Evolutionary conservation across 2,888 invertebrate genomes (phyloP).

Genomic region (Pachymerium ferrugineum): DNA sequence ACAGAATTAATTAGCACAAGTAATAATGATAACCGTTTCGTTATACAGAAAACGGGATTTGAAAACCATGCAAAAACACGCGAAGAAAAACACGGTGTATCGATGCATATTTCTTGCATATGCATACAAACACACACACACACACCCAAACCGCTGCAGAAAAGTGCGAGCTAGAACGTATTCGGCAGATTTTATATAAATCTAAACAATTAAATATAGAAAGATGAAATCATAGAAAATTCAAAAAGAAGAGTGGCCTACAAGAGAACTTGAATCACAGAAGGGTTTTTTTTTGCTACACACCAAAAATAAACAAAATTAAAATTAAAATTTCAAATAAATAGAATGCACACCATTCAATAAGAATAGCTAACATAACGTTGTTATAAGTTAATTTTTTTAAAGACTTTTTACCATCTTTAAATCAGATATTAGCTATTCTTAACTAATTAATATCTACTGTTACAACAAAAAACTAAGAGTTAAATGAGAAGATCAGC

Average conservation of each 20-base stretch:
- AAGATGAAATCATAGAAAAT: conserved; percentile 10
- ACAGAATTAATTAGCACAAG: conserved; percentile 4
- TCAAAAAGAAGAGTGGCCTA: conserved; percentile 7
- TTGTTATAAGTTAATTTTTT: background rate
- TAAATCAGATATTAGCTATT: background rate
- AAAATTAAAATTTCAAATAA: background rate
- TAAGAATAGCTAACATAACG: background rate
- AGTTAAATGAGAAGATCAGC: conserved; percentile 7
- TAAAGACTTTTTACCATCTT: background rate
- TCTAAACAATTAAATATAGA: background rate
- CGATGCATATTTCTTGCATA: conserved; percentile 21
- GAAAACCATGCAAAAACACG: conserved; percentile 21
- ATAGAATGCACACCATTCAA: conserved; percentile 16
- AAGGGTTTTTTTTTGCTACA: conserved; percentile 18
- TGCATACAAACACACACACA: conserved; percentile 1
- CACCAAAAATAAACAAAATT: conserved; percentile 19
- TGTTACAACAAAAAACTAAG: conserved; percentile 7
- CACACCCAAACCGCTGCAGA: conserved; percentile 23
- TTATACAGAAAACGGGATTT: background rate
- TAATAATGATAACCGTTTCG: conserved; percentile 10
- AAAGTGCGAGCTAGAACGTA: conserved; percentile 27
- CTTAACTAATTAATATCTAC: conserved; percentile 2
- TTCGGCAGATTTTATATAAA: background rate
- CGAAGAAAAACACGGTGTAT: conserved; percentile 18
- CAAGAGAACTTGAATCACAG: background rate